Percentiles rank a stretch among this genome's conserved stretches.
phyloP scores from a whole-genome alignment of 2,113 vertebrate genomes.

The Leptodactylus fuscus region DNA sequence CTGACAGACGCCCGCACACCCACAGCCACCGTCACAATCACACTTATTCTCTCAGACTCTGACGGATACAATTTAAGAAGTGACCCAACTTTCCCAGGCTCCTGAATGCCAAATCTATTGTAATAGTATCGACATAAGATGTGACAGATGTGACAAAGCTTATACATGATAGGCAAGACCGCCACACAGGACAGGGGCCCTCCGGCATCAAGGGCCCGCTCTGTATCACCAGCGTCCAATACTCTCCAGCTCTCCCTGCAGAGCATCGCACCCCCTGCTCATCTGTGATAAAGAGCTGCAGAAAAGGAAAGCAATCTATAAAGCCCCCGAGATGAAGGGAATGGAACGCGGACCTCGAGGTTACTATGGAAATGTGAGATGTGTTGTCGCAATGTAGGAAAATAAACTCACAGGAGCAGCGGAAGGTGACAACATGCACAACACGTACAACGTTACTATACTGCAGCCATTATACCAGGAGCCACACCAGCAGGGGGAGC shows the following conservation, averaged over 20 bases:
- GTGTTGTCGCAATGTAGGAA: background rate
- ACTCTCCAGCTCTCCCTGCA: background rate
- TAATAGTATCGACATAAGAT: no score
- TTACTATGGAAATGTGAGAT: conserved; percentile 18
- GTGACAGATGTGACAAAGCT: no score
- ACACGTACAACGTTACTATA: no score
- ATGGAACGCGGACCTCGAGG: background rate
- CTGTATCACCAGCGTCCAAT: background rate
- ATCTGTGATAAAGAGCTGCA: background rate
- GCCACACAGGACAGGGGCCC: background rate
- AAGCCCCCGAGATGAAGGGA: conserved; percentile 9
- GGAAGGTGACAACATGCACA: no score
- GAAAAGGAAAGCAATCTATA: conserved; percentile 4
- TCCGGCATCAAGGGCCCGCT: background rate
- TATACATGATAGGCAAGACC: no score
- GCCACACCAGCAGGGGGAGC: no score
- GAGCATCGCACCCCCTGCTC: background rate
- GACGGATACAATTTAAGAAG: no score
- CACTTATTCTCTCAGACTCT: no score
- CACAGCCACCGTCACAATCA: background rate
- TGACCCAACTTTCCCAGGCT: no score
- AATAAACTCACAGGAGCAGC: background rate
- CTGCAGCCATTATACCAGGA: no score
- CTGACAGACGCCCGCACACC: background rate
- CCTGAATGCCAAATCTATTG: no score